These are phyloP conservation scores for Paracentrotus lividus DNA, from an alignment of 53 echinoderm and acorn worm species.

Conservation along the genomic window DNA sequence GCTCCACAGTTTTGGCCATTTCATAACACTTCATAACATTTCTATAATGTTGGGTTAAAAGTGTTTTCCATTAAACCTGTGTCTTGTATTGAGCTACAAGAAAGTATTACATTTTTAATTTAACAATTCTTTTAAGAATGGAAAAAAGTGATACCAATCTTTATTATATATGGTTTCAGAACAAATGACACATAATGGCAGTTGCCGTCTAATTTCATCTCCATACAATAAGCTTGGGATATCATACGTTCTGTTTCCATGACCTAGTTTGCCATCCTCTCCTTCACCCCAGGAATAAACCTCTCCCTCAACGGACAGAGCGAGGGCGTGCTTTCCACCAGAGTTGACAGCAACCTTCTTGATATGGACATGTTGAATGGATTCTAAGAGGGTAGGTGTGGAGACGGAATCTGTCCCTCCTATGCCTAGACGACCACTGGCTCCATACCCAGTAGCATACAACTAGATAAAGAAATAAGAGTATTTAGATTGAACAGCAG, in stretches of 20 bases:
- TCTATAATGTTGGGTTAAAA: no score
- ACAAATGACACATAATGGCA: no score
- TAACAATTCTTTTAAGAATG: no score
- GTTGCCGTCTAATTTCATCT: no score
- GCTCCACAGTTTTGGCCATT: no score
- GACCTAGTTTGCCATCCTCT: slow-evolving; percentile 98
- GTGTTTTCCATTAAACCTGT: no score
- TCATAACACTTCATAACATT: no score
- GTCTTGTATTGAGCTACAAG: no score
- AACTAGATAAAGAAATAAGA: slow-evolving; percentile 66
- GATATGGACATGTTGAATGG: slow-evolving; percentile 97
- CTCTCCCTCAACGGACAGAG: slow-evolving; percentile 95
- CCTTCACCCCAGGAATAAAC: slow-evolving; percentile 99
- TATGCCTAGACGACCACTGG: slow-evolving; percentile 92
- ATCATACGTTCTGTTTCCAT: slow-evolving; percentile 98
- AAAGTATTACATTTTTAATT: no score
- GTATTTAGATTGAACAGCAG: not conserved
- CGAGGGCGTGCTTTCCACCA: slow-evolving; percentile 95
- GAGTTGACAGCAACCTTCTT: slow-evolving; percentile 98
- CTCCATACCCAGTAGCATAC: slow-evolving; percentile 97
- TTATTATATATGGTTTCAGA: no score
- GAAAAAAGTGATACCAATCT: no score
- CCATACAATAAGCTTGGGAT: not conserved
- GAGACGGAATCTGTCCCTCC: slow-evolving; percentile 97
- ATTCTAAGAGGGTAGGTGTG: slow-evolving; percentile 94